Evolutionary conservation across 1,140 invertebrate species (phyloP).

Genomic region (Drosophila asahinai): DNA sequence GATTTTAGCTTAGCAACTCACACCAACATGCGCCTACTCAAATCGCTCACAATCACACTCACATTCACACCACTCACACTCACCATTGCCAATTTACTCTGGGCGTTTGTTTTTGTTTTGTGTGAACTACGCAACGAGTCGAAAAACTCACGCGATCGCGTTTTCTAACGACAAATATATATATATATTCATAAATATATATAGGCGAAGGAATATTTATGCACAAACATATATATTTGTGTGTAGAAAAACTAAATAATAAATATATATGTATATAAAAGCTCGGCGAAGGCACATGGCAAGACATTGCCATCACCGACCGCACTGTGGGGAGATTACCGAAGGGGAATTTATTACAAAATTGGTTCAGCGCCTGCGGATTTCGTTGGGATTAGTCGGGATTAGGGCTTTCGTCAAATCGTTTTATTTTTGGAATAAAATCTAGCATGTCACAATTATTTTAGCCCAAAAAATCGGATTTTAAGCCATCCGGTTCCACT

Average conservation of each 20-base stretch:
- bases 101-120: slow-evolving; percentile 25
- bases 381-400: slow-evolving; percentile 14
- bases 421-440: slow-evolving; percentile 19
- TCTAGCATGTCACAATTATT: not conserved
- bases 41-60: slow-evolving; percentile 20
- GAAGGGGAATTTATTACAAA: slow-evolving; percentile 44
- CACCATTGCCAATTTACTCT: slow-evolving; percentile 29
- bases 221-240: slow-evolving; percentile 15
- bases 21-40: slow-evolving; percentile 47
- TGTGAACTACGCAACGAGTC: slow-evolving; percentile 52
- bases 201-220: slow-evolving; percentile 11
- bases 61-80: not conserved
- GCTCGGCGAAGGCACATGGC: slow-evolving; percentile 7
- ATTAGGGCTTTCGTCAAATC: slow-evolving; percentile 33
- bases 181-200: slow-evolving; percentile 7
- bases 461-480: not conserved
- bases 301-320: too few species aligned
- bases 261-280: slow-evolving; percentile 37
- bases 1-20: slow-evolving; percentile 58
- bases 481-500: slow-evolving; percentile 17
- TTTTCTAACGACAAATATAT: slow-evolving; percentile 48
- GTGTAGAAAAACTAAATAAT: slow-evolving; percentile 50
- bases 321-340: slow-evolving; percentile 46
- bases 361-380: not conserved
- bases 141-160: slow-evolving; percentile 69